These are phyloP conservation scores for Dryobates pubescens DNA, from an alignment of 2,797 vertebrate genomes.

Conservation along the genomic window DNA sequence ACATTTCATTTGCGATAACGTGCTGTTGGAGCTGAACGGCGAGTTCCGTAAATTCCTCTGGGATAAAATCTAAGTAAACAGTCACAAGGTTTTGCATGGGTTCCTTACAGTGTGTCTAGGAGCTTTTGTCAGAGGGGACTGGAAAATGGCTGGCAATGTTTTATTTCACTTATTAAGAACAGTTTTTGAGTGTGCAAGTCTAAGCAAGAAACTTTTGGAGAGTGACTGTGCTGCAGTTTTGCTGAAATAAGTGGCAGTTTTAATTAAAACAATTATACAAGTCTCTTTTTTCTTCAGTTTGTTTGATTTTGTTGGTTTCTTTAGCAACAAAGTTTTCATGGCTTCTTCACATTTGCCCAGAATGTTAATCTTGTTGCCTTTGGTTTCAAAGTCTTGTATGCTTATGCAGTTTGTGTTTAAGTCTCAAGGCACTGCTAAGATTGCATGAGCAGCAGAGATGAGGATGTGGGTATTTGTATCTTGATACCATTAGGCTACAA, in stretches of 20 bases:
- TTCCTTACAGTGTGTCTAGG: conserved; percentile 47
- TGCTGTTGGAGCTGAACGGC: background rate
- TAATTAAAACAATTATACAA: conserved; percentile 69
- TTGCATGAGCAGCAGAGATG: background rate
- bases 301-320: conserved; percentile 57
- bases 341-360: conserved; percentile 36
- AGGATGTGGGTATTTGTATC: background rate
- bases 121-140: conserved; percentile 17
- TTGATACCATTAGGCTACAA: background rate
- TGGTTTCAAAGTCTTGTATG: conserved; percentile 3
- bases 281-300: conserved; percentile 60
- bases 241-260: conserved; percentile 52
- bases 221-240: background rate
- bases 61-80: conserved; percentile 66
- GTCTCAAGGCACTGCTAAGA: background rate
- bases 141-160: conserved; percentile 42
- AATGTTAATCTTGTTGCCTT: conserved; percentile 36
- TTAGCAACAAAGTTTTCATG: conserved; percentile 49
- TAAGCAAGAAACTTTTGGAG: conserved; percentile 24
- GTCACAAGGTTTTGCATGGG: conserved; percentile 51
- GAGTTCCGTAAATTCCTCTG: conserved; percentile 50
- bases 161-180: conserved; percentile 28
- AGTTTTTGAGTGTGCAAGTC: conserved; percentile 7
- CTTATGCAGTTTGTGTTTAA: background rate
- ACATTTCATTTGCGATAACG: conserved; percentile 23